Base-by-base conservation (phyloP, 1,140 invertebrate species). In the Philaenus spumarius region DNA sequence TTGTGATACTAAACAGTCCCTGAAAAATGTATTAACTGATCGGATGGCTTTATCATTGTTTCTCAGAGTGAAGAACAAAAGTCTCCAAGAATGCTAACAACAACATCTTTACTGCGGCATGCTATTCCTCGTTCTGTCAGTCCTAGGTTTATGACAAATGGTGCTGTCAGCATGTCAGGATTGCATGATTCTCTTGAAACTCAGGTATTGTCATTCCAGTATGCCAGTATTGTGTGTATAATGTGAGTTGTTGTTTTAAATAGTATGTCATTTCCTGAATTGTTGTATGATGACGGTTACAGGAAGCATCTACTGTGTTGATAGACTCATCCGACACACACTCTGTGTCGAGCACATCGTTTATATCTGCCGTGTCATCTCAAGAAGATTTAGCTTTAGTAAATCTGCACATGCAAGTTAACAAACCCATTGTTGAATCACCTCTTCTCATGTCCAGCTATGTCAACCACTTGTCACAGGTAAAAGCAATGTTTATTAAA, bases 361-460 rank as follows among this genome's bases (percentile, higher is more conserved):
- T 69, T 51, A 66, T 69, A 53, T 69, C 68, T n/a, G 68, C 68
- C 26, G 66, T 69, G 2, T 96, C 93, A 0, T 95, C 91, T n/a
- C 91, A 95, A 70, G 90, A 94, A 73, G 92, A 95, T 67, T 86
- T 93, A 68, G 90, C 91, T 1, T 73, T 96, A 51, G 90, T 97
- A 0, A 95, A 97, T 78, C 76, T 97, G 5, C 91, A 96, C 67
- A 92, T 93, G 82, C 95, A 98, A 75, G 84, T 95, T 7, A 95
- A 96, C 70, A 90, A 93, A 66, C 89, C 93, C 0, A 97, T 97
- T 58, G 86, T 93, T 19, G 89, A 92, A 63, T 97, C 93, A 1
- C 93, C 94, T 0, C 72, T 97, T 20, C 75, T 98, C 0, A 94
- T 97, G 91, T 90, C 91, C 0, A 94, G 92, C 67, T 98, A 98